Base-by-base conservation (phyloP, 2,888 invertebrate genomes). In the Nesidiocoris tenuis region DNA sequence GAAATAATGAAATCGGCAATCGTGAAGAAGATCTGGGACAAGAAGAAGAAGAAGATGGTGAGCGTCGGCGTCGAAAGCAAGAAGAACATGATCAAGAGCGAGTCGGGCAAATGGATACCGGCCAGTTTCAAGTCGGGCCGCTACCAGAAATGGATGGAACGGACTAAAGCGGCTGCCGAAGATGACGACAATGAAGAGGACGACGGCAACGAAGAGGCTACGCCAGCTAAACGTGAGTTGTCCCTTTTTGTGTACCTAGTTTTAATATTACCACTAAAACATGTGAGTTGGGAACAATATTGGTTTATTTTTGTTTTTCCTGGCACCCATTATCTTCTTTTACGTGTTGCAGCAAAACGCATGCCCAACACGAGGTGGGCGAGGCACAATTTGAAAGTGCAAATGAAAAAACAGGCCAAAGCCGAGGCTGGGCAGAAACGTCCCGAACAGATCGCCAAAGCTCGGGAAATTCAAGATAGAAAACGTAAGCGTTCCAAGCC, bases 21-120 rank as follows among this genome's bases (percentile, higher is more conserved):
- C 66, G 78, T 79, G 3, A 79, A 78, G 64, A 89, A 90, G 82
- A 90, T 90, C 82, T 97, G 98, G 98, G 98, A 98, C 86, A 88
- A 96, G 66, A 95, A 96, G 83, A 91, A 93, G 84, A 98, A 98
- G 88, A 97, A 95, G 86, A 96, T 95, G 91, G 91, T 98, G 39
- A 87, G 89, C 23, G 87, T 88, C 0, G 87, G 88, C 79, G 87
- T 87, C 78, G 90, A 90, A 83, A 80, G 85, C 81, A 78, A 77
- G 74, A 81, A 67, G 39, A 77, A 77, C 74, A 94, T 92, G 85
- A 96, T 99, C 79, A 91, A 91, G 81, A 98, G 98, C 0, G 99
- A 99, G 85, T 96, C 96, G 77, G 99, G 98, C 18, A 90, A 89
- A 0, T 94, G 95, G 90, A 95, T 99, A 80, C 92, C 97, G 0